Base-by-base conservation (phyloP, 2,113 vertebrate genomes). In the Pipa parva region DNA sequence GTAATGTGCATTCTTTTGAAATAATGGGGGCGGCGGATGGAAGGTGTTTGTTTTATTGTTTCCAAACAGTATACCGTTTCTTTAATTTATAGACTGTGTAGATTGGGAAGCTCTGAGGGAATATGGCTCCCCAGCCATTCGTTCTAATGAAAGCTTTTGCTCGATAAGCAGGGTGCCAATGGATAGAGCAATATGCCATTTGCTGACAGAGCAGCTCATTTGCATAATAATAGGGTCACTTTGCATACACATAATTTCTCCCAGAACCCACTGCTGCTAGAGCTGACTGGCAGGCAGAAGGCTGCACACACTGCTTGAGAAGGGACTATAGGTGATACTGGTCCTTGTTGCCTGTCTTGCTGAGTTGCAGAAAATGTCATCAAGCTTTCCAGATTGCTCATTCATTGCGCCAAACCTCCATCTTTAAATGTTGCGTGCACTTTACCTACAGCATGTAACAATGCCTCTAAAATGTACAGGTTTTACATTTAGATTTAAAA, bases 151-250 rank as follows among this genome's bases (percentile, higher is more conserved):
- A 36, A 36, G 55, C 55, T 4, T 36, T 58, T 36, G 1, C 9
- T 7, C 18, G 55, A 58, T 37, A 49, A 52, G 64, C 46, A 31
- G 46, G 18, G 27, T 8, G 33, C 64, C 65, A 5, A 8, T 59
- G 45, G 59, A 36, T 21, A 51, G 56, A 31, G 56, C 52, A 70
- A 70, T 70, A 58, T 54, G 36, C 48, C 66, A 51, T 70, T 70
- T 70, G 55, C 48, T 54, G 58, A 7, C 24, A 13, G 55, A 21
- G 31, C 37, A 45, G 17, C 46, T 52, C 20, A 69, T 69, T 60
- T 69, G 33, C 65, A 69, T 69, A 60, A 69, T 69, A 61, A 70
- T 70, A 54, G 46, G 48, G 49, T 25, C 20, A 42, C 60, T 70
- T 61, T 61, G 66, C 66, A 70, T 61, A 70, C 28, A 45, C 57